Conservation (phyloP, 2,888 invertebrate genomes). For the Spialia ferax region DNA sequence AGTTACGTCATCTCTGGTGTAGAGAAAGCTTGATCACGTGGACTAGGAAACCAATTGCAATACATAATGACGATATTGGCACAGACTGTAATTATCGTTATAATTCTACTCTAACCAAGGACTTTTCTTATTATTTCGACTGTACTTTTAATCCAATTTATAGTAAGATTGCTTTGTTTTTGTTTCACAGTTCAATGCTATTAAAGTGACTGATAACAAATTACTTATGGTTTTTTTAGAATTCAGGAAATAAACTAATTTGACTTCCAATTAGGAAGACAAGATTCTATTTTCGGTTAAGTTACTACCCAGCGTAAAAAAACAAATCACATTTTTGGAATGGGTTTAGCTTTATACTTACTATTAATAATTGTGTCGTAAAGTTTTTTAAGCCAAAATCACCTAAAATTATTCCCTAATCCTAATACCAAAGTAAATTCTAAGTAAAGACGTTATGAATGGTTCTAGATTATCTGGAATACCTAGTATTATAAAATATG, state of each 20-base stretch:
- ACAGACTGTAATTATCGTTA: constrained; percentile 14
- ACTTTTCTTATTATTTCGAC: constrained; percentile 2
- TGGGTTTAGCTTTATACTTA: too few relatives aligned
- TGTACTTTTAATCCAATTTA: not conserved
- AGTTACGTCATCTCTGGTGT: constrained; percentile 24
- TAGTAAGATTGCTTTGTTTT: constrained; percentile 1
- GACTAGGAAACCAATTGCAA: constrained; percentile 31
- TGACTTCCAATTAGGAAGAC: too few relatives aligned
- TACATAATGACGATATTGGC: constrained; percentile 27
- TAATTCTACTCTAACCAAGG: constrained; percentile 3
- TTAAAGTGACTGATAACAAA: not conserved
- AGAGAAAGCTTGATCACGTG: constrained; percentile 27
- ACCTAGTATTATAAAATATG: constrained; percentile 7
- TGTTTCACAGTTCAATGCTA: not conserved
- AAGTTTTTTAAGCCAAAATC: too few relatives aligned
- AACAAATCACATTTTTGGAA: too few relatives aligned
- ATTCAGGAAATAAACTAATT: not conserved
- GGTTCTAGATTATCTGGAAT: not conserved
- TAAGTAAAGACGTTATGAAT: not conserved
- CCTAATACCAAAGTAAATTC: not conserved
- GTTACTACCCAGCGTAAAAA: not conserved
- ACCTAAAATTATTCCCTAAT: not conserved
- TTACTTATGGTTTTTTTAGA: not conserved
- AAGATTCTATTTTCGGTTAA: too few relatives aligned
- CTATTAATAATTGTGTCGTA: too few relatives aligned